Conservation (phyloP, 2,888 invertebrate genomes). For the Parnassius smintheus region DNA sequence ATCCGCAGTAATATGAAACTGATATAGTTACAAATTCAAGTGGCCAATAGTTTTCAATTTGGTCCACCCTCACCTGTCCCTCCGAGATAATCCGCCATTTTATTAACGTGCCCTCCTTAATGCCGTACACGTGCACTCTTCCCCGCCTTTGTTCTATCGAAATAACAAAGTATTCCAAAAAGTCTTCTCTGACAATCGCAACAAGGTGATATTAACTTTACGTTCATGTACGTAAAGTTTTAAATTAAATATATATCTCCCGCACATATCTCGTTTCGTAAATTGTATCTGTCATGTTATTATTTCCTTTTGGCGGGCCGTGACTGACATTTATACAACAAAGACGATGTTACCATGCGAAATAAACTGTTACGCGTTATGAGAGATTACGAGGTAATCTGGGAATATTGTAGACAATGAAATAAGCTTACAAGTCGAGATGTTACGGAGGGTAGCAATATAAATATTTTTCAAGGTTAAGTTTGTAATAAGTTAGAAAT, state of each 20-base stretch:
- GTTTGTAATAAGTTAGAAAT: no score
- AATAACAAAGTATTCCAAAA: slow-evolving; percentile 44
- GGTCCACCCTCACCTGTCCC: slow-evolving; percentile 71
- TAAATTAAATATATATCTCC: slow-evolving; percentile 30
- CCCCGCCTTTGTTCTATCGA: slow-evolving; percentile 70
- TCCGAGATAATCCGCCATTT: slow-evolving; percentile 71
- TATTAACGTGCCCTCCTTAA: slow-evolving; percentile 72
- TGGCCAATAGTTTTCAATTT: slow-evolving; percentile 75
- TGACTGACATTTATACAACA: slow-evolving; percentile 69
- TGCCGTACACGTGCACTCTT: slow-evolving; percentile 70
- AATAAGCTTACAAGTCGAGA: slow-evolving; percentile 67
- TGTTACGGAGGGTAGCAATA: slow-evolving; percentile 47
- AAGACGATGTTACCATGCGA: slow-evolving; percentile 78
- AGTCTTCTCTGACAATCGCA: slow-evolving; percentile 29
- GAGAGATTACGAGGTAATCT: slow-evolving; percentile 78
- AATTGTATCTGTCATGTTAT: slow-evolving; percentile 56
- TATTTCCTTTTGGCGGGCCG: slow-evolving; percentile 77
- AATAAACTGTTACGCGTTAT: slow-evolving; percentile 80
- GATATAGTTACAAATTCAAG: slow-evolving; percentile 53
- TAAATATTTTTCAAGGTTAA: slow-evolving; percentile 43
- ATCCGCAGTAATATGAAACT: slow-evolving; percentile 54
- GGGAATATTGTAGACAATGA: slow-evolving; percentile 81
- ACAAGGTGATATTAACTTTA: slow-evolving; percentile 38
- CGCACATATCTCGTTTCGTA: slow-evolving; percentile 37
- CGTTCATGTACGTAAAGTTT: slow-evolving; percentile 6